These are phyloP conservation scores for Malacosoma neustria DNA, from an alignment of 2,888 invertebrate genomes.

Conservation along the genomic window DNA sequence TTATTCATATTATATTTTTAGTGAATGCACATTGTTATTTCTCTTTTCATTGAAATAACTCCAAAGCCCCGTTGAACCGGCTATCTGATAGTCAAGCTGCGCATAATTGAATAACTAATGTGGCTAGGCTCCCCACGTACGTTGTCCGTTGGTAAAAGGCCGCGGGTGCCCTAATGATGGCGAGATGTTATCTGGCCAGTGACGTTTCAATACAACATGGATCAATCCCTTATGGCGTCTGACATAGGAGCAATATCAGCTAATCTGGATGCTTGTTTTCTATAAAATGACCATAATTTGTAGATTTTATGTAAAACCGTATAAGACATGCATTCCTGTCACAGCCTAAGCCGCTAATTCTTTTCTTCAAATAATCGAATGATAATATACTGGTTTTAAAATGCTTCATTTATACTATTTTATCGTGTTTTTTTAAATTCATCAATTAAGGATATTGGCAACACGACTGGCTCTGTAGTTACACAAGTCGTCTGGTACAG, in stretches of 20 bases:
- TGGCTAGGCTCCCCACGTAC: conserved; percentile 32
- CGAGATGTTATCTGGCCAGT: conserved; percentile 53
- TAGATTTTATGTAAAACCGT: no score
- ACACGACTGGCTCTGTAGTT: no score
- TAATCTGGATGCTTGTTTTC: conserved; percentile 20
- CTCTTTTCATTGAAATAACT: conserved; percentile 38
- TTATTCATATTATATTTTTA: conserved; percentile 34
- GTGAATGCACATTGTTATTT: conserved; percentile 42
- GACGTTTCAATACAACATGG: conserved; percentile 71
- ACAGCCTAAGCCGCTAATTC: no score
- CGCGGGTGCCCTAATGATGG: conserved; percentile 53
- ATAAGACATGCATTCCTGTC: no score
- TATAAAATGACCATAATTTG: no score
- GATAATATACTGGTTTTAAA: no score
- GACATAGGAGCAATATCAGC: conserved; percentile 35
- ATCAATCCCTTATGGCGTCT: conserved; percentile 36
- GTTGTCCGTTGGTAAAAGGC: conserved; percentile 34
- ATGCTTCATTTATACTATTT: no score
- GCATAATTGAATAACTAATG: conserved; percentile 69
- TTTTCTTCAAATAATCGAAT: no score
- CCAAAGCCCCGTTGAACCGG: conserved; percentile 31
- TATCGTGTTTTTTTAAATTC: no score
- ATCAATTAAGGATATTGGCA: no score
- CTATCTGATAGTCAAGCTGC: conserved; percentile 52
- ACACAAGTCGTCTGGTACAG: no score